phyloP scores from a whole-genome alignment of 1,140 invertebrate species.

The Habropoda laboriosa region DNA sequence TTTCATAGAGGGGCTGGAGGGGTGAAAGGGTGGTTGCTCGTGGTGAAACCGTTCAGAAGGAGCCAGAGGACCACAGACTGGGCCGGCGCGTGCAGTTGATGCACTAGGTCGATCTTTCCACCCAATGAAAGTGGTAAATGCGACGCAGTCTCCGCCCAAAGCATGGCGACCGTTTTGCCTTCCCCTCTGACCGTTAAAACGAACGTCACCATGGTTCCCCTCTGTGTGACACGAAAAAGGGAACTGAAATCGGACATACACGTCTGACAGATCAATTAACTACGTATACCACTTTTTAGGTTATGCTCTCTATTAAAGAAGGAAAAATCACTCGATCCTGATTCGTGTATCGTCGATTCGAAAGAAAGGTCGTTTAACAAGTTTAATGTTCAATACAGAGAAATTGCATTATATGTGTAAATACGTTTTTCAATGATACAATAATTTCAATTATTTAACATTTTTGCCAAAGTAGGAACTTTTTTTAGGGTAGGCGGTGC shows the following conservation, averaged over 20 bases:
- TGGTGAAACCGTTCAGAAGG: slow-evolving; percentile 20
- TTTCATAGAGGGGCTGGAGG: background rate
- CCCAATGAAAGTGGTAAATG: slow-evolving; percentile 57
- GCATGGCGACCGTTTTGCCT: slow-evolving; percentile 69
- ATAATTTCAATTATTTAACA: too few relatives aligned
- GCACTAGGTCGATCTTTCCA: slow-evolving; percentile 46
- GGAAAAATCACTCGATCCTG: too few relatives aligned
- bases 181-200: slow-evolving; percentile 28
- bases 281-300: background rate
- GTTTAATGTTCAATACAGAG: too few relatives aligned
- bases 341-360: too few relatives aligned
- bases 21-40: background rate
- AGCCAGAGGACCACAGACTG: slow-evolving; percentile 54
- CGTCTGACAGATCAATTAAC: slow-evolving; percentile 6
- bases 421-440: too few relatives aligned
- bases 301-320: too few relatives aligned
- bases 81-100: slow-evolving; percentile 54
- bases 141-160: slow-evolving; percentile 67
- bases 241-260: background rate
- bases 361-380: too few relatives aligned
- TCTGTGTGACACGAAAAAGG: background rate
- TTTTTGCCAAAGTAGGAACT: too few relatives aligned
- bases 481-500: background rate
- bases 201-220: background rate
- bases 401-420: too few relatives aligned